Base-by-base conservation (phyloP, 2,113 vertebrate species). In the Semnornis frantzii region DNA sequence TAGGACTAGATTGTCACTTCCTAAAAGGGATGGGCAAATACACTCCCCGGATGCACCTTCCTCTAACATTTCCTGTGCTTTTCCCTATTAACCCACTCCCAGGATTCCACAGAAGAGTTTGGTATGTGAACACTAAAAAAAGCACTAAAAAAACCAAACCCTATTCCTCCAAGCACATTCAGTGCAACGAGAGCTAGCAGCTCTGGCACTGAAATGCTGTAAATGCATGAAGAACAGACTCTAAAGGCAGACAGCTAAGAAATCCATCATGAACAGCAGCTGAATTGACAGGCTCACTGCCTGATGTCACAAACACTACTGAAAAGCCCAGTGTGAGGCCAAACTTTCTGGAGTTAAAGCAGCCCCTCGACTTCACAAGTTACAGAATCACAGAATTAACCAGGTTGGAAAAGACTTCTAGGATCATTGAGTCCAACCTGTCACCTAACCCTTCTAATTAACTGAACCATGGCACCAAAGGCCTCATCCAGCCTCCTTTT, bases 11-110 rank as follows among this genome's bases (percentile, higher is more conserved):
- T 73, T 96, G 97, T 95, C 90, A 95, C 94, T 97, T 98, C 98
- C 97, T 97, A 95, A 96, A 92, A 95, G 79, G 87, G 92, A 96
- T 96, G 93, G 94, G 83, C 94, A 89, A 88, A 95, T 34, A 91
- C 96, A 96, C 96, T 97, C 97, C 97, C 96, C 95, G 95, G 97
- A 97, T 96, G 85, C 95, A 98, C 96, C 96, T 97, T 98, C 97
- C 95, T 95, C 84, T 94, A 82, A 97, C 64, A 95, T 95, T 98
- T 98, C 97, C 97, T 96, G 92, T 86, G 76, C 66, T 58, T 80
- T 89, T 92, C 87, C 83, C 94, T 87, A 90, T 95, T 93, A 92
- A 95, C 92, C 82, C 80, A 63, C 91, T 95, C 66, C 2, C 20
- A 15, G 83, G 60, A 90, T 52, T 88, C 63, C 88, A n/a, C 54